Conservation (phyloP, 1,140 invertebrate genomes). For the Epicauta chinensis region DNA sequence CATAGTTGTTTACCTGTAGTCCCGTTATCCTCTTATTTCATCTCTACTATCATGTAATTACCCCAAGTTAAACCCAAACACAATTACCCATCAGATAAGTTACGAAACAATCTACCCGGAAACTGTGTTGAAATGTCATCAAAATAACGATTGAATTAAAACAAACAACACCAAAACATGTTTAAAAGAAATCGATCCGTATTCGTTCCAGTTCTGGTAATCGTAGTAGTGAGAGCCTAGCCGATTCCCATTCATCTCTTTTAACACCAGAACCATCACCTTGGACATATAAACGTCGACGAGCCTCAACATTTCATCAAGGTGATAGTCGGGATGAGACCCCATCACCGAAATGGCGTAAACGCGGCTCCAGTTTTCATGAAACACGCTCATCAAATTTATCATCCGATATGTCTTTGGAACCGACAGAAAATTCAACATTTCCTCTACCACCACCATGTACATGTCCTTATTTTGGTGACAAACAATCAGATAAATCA, state of each 20-base stretch:
- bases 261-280: conserved; percentile 23
- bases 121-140: too few relatives aligned
- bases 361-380: conserved; percentile 49
- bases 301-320: conserved; percentile 52
- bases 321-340: conserved; percentile 38
- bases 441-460: conserved; percentile 62
- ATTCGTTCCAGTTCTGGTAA: conserved; percentile 25
- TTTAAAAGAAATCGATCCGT: background rate
- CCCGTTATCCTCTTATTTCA: too few relatives aligned
- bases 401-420: conserved; percentile 4
- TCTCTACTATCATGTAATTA: too few relatives aligned
- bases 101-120: too few relatives aligned
- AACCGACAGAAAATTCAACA: conserved; percentile 24
- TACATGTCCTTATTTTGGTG: conserved; percentile 71
- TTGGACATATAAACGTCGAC: conserved; percentile 38
- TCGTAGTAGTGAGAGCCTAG: conserved; percentile 33
- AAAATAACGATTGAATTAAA: too few relatives aligned
- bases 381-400: conserved; percentile 24
- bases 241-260: conserved; percentile 29
- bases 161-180: background rate
- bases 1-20: too few relatives aligned
- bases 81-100: too few relatives aligned
- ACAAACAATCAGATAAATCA: conserved; percentile 47
- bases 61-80: too few relatives aligned
- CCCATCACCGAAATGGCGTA: conserved; percentile 37